phyloP scores from a whole-genome alignment of 2,113 vertebrate genomes.

The Colaptes auratus region DNA sequence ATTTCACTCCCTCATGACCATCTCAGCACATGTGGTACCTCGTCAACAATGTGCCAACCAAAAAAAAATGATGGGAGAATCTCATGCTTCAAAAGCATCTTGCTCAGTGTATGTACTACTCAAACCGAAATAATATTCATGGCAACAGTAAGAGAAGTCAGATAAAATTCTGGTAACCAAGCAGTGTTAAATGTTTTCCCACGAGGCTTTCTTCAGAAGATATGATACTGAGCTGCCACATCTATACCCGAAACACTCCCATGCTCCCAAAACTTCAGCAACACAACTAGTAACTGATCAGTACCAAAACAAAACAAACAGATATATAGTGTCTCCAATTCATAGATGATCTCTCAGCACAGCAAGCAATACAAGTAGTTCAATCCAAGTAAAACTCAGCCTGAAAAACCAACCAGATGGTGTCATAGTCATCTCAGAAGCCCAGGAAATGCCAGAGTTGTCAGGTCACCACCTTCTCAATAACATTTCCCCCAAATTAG shows the following conservation, averaged over 20 bases:
- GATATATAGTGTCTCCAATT: background rate
- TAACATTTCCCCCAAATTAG: constrained; percentile 31
- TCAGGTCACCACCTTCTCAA: constrained; percentile 33
- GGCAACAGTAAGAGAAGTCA: background rate
- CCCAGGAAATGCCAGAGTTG: constrained; percentile 48
- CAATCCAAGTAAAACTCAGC: background rate
- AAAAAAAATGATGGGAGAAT: background rate
- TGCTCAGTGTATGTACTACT: background rate
- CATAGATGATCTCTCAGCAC: background rate
- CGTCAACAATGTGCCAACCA: background rate
- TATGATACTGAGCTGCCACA: background rate
- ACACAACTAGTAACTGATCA: background rate
- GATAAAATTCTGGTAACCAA: background rate
- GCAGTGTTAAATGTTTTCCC: background rate
- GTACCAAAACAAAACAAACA: background rate
- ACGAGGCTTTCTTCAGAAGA: background rate
- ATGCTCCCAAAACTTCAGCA: background rate
- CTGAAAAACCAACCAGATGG: background rate
- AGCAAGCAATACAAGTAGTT: background rate
- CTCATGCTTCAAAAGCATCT: background rate
- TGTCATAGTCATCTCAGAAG: constrained; percentile 24
- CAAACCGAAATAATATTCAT: background rate
- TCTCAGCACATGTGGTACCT: background rate
- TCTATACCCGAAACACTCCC: background rate
- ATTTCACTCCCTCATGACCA: background rate